Evolutionary conservation across 2,113 vertebrate genomes (phyloP), one percentile per base, ranked within the genome.

Genomic region (Oenanthe melanoleuca): DNA sequence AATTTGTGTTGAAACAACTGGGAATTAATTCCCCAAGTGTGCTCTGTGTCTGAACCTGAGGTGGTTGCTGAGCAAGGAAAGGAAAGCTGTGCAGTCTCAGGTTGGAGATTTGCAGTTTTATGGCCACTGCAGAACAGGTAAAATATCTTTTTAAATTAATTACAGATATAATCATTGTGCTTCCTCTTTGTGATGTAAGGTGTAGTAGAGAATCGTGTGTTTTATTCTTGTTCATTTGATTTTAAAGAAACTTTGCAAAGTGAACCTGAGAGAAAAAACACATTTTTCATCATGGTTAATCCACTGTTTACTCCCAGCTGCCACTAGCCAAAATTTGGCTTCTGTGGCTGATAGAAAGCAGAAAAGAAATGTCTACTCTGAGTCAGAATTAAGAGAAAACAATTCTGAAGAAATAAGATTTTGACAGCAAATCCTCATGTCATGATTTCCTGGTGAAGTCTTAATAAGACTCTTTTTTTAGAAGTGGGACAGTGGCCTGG

Each of bases 161-260:
- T 79, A 34, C 9, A 1, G 4, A 8, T 53, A 18, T 40, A 44
- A n/a, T 42, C 37, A 9, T 72, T 56, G 24, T 8, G 0, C 22
- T 92, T 63, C 69, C n/a, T 11, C 14, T 56, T 33, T 44, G 14
- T 44, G 40, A 8, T 21, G 14, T 59, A 18, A 9, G 23, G 20
- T 52, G 67, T 56, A 20, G 6, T 19, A 11, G 6, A 60, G 2
- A 49, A 49, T 49, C 0, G 1, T 20, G 13, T 14, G 4, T 24
- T 55, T 77, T 42, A 6, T 29, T 73, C 86, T 40, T 44, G 4
- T 40, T 72, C 50, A 5, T 38, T 89, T 50, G 8, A 28, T 92
- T 79, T 73, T 65, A 45, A 72, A 44, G 38, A 49, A 60, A 42
- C 2, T 3, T 84, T 40, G 9, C 45, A 53, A 77, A 64, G 3